phyloP scores from a whole-genome alignment of 2,888 invertebrate species.

The Petrolisthes cinctipes region DNA sequence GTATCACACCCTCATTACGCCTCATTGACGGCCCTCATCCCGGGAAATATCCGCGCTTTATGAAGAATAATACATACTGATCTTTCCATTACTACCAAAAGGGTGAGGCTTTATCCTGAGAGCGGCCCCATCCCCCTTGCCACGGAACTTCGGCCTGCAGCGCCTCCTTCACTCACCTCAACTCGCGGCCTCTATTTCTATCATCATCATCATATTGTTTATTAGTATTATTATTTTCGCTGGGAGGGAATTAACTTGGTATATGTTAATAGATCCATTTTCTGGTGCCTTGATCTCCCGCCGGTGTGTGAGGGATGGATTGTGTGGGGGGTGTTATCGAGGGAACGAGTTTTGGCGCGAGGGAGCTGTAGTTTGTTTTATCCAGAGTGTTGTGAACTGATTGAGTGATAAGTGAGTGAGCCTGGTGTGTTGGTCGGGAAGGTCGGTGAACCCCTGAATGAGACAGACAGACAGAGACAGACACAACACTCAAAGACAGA shows the following conservation, averaged over 20 bases:
- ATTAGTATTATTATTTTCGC: neutral
- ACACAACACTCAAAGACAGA: no score
- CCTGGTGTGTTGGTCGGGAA: no score
- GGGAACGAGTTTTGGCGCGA: no score
- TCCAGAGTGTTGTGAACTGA: neutral
- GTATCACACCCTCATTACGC: slow-evolving; percentile 35
- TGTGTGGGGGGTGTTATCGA: neutral
- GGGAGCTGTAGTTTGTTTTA: no score
- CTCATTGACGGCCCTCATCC: slow-evolving; percentile 25
- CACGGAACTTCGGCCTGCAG: neutral
- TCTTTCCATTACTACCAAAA: slow-evolving; percentile 17
- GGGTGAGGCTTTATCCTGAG: slow-evolving; percentile 2
- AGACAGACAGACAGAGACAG: neutral
- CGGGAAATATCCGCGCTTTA: slow-evolving; percentile 31
- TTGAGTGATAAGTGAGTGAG: neutral
- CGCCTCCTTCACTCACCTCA: no score
- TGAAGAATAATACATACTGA: slow-evolving; percentile 30
- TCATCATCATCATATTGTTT: no score
- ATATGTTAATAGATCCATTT: neutral
- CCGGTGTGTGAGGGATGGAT: neutral
- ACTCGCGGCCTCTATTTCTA: no score
- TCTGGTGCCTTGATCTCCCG: neutral
- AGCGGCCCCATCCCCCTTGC: neutral
- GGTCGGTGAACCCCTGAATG: no score
- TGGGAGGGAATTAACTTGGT: neutral